These are phyloP conservation scores for Micronisus gabar DNA, from an alignment of 2,113 vertebrate genomes.

Conservation along the genomic window DNA sequence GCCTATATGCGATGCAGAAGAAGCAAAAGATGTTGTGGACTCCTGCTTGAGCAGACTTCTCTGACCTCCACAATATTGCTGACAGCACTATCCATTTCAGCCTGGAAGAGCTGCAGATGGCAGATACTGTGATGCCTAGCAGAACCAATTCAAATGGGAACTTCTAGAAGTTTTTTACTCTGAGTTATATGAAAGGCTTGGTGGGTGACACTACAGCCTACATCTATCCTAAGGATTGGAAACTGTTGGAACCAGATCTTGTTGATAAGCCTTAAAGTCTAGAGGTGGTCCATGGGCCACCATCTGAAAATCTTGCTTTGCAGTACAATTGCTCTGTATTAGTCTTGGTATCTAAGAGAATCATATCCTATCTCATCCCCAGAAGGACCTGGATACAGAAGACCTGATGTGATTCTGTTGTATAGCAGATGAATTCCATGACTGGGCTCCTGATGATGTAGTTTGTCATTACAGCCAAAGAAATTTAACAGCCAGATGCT, in stretches of 20 bases:
- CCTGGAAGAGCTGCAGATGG: background rate
- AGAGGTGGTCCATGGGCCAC: background rate
- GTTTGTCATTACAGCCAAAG: background rate
- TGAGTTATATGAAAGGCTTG: background rate
- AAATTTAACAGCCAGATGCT: background rate
- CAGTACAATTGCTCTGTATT: background rate
- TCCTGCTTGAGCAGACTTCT: background rate
- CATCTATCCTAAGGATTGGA: background rate
- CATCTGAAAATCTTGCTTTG: background rate
- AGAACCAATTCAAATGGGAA: background rate
- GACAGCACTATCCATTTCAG: background rate
- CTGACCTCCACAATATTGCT: background rate
- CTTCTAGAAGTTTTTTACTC: background rate
- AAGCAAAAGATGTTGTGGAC: background rate
- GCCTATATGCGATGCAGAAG: background rate
- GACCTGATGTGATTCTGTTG: background rate
- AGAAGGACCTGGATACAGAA: background rate
- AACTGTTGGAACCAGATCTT: background rate
- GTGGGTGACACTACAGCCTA: background rate
- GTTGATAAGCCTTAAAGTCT: background rate
- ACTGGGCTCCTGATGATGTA: background rate
- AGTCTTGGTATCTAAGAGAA: background rate
- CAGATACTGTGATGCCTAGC: rapidly evolving
- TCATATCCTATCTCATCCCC: background rate
- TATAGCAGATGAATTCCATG: background rate